Evolutionary conservation across 2,113 vertebrate species (phyloP).

Genomic region (Urocitellus parryii): DNA sequence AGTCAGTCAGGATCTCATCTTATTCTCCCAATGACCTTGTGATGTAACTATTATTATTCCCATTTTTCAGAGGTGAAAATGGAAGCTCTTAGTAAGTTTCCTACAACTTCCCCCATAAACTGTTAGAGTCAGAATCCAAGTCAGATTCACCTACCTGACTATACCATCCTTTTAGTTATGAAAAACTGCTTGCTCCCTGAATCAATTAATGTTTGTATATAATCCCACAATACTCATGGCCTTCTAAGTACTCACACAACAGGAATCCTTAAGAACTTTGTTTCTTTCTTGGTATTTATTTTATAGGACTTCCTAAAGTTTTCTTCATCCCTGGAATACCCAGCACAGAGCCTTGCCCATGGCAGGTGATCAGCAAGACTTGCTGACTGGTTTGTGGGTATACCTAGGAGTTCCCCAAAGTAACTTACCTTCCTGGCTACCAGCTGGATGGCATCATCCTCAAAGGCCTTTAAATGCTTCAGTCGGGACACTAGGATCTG

Average conservation of each 20-base stretch:
- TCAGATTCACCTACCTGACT: not conserved
- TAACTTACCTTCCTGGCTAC: constrained; percentile 94
- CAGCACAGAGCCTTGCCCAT: not conserved
- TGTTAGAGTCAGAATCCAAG: constrained; percentile 14
- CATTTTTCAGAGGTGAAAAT: constrained; percentile 37
- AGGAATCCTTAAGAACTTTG: not conserved
- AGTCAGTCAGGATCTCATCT: not conserved
- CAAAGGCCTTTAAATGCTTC: constrained; percentile 93
- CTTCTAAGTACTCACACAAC: not conserved
- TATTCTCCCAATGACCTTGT: not conserved
- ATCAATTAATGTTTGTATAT: not conserved
- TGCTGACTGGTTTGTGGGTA: not conserved
- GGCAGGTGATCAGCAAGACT: not conserved
- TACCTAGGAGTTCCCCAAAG: not conserved
- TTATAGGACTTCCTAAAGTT: constrained; percentile 31
- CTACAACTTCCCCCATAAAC: not conserved
- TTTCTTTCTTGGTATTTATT: constrained; percentile 22
- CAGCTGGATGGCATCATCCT: constrained; percentile 96
- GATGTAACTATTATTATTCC: not conserved
- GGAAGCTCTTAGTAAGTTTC: not conserved
- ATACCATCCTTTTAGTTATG: not conserved
- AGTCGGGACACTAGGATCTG: constrained; percentile 95
- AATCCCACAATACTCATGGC: not conserved
- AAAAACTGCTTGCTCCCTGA: not conserved
- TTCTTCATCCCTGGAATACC: not conserved